phyloP scores from a whole-genome alignment of 1,140 invertebrate genomes.

The Argopecten irradians region DNA sequence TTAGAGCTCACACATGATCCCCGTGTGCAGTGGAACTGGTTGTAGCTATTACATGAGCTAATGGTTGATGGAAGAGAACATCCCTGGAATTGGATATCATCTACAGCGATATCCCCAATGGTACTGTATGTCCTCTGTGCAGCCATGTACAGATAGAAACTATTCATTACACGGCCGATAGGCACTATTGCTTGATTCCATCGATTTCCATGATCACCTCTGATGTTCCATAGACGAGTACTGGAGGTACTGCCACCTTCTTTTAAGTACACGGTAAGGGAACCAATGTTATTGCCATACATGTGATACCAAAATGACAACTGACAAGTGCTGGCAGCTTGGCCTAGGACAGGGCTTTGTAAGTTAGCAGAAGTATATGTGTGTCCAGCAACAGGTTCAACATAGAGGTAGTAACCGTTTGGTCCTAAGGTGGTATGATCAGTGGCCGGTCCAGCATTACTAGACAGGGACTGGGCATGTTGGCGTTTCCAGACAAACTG shows the following conservation, averaged over 20 bases:
- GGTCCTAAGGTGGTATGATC: conserved; percentile 65
- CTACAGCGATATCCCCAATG: conserved; percentile 85
- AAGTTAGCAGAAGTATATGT: conserved; percentile 50
- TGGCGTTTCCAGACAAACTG: conserved; percentile 55
- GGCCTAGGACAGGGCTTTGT: conserved; percentile 56
- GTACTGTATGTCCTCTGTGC: conserved; percentile 66
- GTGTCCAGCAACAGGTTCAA: conserved; percentile 78
- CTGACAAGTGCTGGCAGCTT: conserved; percentile 65
- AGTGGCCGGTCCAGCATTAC: conserved; percentile 54
- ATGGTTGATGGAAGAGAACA: conserved; percentile 58
- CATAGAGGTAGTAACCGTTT: conserved; percentile 83
- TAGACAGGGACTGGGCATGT: conserved; percentile 50
- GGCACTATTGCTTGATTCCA: conserved; percentile 63
- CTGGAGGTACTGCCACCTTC: conserved; percentile 40
- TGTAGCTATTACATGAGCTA: conserved; percentile 38
- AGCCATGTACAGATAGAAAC: conserved; percentile 54
- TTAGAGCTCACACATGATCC: conserved; percentile 56
- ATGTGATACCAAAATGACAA: conserved; percentile 85
- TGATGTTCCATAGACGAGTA: conserved; percentile 56
- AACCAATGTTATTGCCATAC: conserved; percentile 80
- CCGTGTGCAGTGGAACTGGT: conserved; percentile 54
- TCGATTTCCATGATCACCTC: conserved; percentile 59
- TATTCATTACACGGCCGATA: conserved; percentile 52
- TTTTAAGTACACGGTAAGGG: conserved; percentile 59
- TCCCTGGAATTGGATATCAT: conserved; percentile 81